Evolutionary conservation across 2,797 vertebrate species (phyloP).

Genomic region (Pangasius mekongensis): DNA sequence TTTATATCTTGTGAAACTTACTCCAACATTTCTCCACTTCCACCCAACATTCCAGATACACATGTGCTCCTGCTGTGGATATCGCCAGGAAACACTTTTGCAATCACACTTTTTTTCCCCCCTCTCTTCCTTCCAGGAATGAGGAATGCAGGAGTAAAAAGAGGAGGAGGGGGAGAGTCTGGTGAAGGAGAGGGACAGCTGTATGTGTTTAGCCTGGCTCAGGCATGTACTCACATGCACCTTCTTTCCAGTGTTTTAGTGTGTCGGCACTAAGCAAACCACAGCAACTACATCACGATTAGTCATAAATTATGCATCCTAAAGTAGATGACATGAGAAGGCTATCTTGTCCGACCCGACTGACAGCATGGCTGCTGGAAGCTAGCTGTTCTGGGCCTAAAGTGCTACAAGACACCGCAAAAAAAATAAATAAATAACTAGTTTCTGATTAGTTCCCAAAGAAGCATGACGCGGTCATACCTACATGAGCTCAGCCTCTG

Average conservation of each 20-base stretch:
- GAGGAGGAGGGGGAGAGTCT: conserved; percentile 37
- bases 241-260: conserved; percentile 17
- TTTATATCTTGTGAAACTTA: conserved; percentile 38
- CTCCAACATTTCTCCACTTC: conserved; percentile 34
- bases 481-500: conserved; percentile 19
- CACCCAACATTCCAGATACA: conserved; percentile 51
- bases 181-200: conserved; percentile 55
- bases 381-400: not conserved
- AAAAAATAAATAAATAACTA: not conserved
- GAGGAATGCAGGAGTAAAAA: conserved; percentile 46
- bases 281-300: not conserved
- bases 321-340: not conserved
- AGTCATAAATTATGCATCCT: not conserved
- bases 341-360: not conserved
- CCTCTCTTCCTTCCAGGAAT: conserved; percentile 57
- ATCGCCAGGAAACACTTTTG: conserved; percentile 57
- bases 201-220: conserved; percentile 50
- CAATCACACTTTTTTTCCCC: conserved; percentile 43
- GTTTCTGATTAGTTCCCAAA: conserved; percentile 18
- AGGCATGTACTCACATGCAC: conserved; percentile 37
- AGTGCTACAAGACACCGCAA: not conserved
- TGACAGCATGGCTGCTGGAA: not conserved
- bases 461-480: conserved; percentile 13
- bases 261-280: conserved; percentile 9
- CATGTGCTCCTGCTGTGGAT: conserved; percentile 47